Evolutionary conservation across 2,888 invertebrate species (phyloP).

Genomic region (Lasioglossum oenotherae): DNA sequence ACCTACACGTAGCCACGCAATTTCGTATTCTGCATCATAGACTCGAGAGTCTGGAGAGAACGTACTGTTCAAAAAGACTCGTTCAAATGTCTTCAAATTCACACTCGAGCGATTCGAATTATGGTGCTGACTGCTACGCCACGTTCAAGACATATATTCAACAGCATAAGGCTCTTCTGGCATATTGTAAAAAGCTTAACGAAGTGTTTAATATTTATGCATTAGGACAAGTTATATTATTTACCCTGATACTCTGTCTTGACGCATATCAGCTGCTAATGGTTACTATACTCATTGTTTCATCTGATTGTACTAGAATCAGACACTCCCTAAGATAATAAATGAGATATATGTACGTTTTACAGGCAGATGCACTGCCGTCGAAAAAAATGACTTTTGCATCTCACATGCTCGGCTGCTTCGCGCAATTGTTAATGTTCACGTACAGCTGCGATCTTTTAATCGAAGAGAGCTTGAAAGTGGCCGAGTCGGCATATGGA

Average conservation of each 20-base stretch:
- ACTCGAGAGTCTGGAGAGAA: slow-evolving; percentile 24
- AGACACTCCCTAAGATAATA: background rate
- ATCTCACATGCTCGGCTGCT: background rate
- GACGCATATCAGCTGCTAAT: slow-evolving; percentile 63
- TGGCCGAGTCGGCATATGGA: background rate
- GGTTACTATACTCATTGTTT: slow-evolving; percentile 50
- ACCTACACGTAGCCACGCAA: slow-evolving; percentile 67
- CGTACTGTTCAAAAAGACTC: background rate
- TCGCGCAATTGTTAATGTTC: slow-evolving; percentile 21
- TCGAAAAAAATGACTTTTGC: slow-evolving; percentile 4
- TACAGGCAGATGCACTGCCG: background rate
- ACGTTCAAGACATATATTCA: slow-evolving; percentile 50
- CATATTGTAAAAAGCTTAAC: slow-evolving; percentile 59
- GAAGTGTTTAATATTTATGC: slow-evolving; percentile 49
- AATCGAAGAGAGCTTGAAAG: background rate
- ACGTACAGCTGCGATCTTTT: slow-evolving; percentile 24
- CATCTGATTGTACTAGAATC: background rate
- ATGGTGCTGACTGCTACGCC: slow-evolving; percentile 15
- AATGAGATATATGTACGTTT: background rate
- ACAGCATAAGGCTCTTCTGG: slow-evolving; percentile 62
- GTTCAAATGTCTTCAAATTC: background rate
- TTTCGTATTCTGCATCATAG: slow-evolving; percentile 70
- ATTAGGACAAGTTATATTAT: slow-evolving; percentile 57
- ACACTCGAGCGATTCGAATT: background rate
- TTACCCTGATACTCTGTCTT: slow-evolving; percentile 62